phyloP scores from a whole-genome alignment of 2,888 invertebrate species.

The Troides aeacus region DNA sequence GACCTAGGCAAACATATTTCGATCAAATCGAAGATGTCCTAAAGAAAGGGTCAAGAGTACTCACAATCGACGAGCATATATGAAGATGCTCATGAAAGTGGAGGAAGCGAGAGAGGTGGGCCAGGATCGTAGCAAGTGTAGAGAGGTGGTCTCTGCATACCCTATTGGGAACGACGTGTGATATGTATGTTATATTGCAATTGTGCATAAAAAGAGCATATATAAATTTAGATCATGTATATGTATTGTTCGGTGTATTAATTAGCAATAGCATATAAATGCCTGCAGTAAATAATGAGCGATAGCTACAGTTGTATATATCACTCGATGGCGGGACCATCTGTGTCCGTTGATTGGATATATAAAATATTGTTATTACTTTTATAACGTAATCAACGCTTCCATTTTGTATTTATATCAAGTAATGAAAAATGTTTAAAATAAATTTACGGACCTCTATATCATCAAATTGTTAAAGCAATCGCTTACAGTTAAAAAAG shows the following conservation, averaged over 20 bases:
- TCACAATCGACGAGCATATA: too few species aligned
- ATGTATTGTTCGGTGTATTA: not conserved
- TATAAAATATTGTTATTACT: conserved; percentile 29
- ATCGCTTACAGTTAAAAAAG: not conserved
- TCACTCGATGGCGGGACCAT: conserved; percentile 22
- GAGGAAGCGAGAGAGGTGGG: too few species aligned
- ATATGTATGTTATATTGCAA: too few species aligned
- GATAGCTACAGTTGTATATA: conserved; percentile 21
- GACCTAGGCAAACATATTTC: too few species aligned
- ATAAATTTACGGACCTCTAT: not conserved
- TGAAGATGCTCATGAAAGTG: too few species aligned
- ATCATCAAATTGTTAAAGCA: not conserved
- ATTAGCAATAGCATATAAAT: conserved; percentile 1
- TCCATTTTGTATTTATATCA: conserved; percentile 9
- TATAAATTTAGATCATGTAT: not conserved
- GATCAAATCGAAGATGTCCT: too few species aligned
- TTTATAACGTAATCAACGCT: conserved; percentile 19
- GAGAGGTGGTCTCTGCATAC: too few species aligned
- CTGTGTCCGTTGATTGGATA: conserved; percentile 29
- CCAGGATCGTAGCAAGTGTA: too few species aligned
- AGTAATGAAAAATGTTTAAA: not conserved
- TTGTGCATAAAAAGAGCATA: too few species aligned
- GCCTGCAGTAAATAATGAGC: conserved; percentile 16
- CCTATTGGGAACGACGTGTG: too few species aligned
- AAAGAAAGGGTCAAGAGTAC: too few species aligned